Evolutionary conservation across 2,113 vertebrate genomes (phyloP).

Genomic region (Serinus canaria): DNA sequence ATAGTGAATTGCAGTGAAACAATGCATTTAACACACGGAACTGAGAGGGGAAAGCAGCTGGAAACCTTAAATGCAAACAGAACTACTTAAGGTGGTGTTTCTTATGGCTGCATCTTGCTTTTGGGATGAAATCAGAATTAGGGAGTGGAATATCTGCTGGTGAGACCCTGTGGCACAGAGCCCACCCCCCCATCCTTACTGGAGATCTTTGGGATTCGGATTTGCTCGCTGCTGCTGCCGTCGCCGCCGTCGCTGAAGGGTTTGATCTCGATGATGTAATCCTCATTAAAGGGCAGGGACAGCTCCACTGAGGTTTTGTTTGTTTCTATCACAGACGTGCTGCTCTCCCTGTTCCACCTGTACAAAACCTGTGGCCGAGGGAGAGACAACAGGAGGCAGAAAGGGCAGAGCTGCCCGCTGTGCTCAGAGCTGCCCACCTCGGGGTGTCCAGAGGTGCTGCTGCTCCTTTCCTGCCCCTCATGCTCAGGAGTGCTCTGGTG

Average conservation of each 20-base stretch:
- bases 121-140: rapidly evolving
- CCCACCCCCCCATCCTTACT: constrained; percentile 44
- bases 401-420: rapidly evolving
- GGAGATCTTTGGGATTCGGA: constrained; percentile 90
- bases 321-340: constrained; percentile 88
- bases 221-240: constrained; percentile 91
- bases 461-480: background rate
- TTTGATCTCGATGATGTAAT: constrained; percentile 93
- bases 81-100: rapidly evolving
- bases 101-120: background rate
- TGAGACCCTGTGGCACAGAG: background rate
- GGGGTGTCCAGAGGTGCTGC: background rate
- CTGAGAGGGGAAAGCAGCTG: background rate
- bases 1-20: background rate
- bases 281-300: constrained; percentile 88
- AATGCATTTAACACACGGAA: background rate
- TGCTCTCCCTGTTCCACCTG: constrained; percentile 88
- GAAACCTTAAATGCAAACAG: background rate
- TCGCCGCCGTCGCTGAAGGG: constrained; percentile 96
- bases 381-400: background rate
- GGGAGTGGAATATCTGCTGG: background rate
- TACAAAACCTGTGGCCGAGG: constrained; percentile 83
- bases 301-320: constrained; percentile 95
- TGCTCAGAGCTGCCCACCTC: background rate
- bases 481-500: background rate